A percentile compares a stretch with the other conserved stretches of the same genome.
Evolutionary conservation across 53 echinoderm and acorn worm species (phyloP).

Genomic region (Crossaster papposus): DNA sequence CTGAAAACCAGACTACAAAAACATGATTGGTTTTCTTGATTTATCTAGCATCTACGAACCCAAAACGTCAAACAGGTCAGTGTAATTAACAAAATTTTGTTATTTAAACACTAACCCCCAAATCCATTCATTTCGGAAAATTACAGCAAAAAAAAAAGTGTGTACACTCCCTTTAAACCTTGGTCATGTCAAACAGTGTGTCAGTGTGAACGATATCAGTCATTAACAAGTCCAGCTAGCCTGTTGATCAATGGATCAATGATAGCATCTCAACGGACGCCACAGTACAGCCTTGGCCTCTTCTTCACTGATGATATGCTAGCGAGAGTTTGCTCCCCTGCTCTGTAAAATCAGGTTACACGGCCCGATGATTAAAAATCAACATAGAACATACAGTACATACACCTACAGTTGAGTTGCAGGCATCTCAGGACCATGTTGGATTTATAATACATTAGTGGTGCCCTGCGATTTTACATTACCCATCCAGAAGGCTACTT

Average conservation of each 20-base stretch:
- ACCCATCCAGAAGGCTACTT: too few species aligned
- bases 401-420: too few species aligned
- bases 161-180: neutral
- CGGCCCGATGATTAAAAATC: neutral
- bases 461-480: too few species aligned
- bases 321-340: neutral
- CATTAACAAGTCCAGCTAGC: slow-evolving; percentile 17
- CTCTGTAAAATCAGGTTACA: neutral
- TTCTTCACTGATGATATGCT: neutral
- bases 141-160: neutral
- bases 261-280: neutral
- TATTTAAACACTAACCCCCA: too few species aligned
- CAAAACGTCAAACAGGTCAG: too few species aligned
- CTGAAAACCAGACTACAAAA: too few species aligned
- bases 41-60: too few species aligned
- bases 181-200: neutral
- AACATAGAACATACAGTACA: neutral
- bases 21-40: too few species aligned
- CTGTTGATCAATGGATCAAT: slow-evolving; percentile 42
- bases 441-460: too few species aligned
- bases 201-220: slow-evolving; percentile 16
- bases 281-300: neutral
- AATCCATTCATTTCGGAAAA: too few species aligned
- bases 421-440: too few species aligned
- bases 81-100: too few species aligned